Conservation (phyloP, 1,140 invertebrate species). For the Pogonus chalceus region DNA sequence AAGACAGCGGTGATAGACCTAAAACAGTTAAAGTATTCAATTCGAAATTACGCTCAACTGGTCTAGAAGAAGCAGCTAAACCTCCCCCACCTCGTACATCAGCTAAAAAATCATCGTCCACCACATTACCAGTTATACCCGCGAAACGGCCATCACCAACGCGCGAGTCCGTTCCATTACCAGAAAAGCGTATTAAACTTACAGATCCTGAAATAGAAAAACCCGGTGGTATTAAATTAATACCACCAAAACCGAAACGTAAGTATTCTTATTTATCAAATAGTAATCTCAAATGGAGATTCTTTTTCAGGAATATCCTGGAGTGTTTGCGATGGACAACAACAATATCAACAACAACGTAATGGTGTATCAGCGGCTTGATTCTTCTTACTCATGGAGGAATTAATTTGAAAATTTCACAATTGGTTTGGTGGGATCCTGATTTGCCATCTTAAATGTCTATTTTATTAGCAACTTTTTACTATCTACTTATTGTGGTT, state of each 20-base stretch:
- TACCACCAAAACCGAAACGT: conserved; percentile 81
- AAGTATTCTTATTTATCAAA: conserved; percentile 47
- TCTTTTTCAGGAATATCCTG: background rate
- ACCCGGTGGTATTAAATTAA: conserved; percentile 71
- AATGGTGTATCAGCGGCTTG: background rate
- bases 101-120: conserved; percentile 46
- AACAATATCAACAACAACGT: background rate
- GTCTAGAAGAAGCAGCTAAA: conserved; percentile 70
- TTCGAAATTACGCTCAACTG: conserved; percentile 77
- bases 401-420: too few species aligned
- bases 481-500: too few species aligned
- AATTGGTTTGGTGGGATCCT: too few species aligned
- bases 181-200: conserved; percentile 68
- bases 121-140: conserved; percentile 37
- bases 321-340: background rate
- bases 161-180: conserved; percentile 39
- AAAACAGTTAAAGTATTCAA: conserved; percentile 84
- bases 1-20: conserved; percentile 49
- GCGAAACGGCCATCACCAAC: conserved; percentile 55
- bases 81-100: conserved; percentile 57
- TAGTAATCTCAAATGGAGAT: background rate
- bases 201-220: conserved; percentile 47
- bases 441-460: background rate
- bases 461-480: background rate
- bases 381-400: too few species aligned